phyloP scores from a whole-genome alignment of 2,888 invertebrate species.

The Phaedon cochleariae region DNA sequence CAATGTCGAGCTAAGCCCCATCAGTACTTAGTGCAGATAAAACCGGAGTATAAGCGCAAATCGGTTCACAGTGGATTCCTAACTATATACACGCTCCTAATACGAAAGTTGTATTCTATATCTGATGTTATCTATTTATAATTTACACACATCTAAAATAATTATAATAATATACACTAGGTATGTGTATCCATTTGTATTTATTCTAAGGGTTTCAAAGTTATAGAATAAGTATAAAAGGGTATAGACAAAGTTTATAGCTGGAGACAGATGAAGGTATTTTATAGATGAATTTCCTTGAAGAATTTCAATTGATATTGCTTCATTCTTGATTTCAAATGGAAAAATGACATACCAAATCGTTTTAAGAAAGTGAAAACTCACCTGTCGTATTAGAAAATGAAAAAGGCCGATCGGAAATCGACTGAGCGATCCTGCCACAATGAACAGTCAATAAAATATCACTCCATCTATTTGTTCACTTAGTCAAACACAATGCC shows the following conservation, averaged over 20 bases:
- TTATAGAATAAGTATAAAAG: too few species aligned
- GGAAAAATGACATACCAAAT: too few species aligned
- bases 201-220: too few species aligned
- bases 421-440: constrained; percentile 46
- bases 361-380: constrained; percentile 40
- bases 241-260: too few species aligned
- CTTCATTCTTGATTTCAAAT: too few species aligned
- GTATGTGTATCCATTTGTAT: too few species aligned
- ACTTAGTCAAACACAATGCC: constrained; percentile 64
- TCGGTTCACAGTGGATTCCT: constrained; percentile 65
- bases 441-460: constrained; percentile 60
- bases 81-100: constrained; percentile 65
- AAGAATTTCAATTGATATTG: too few species aligned
- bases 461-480: constrained; percentile 65
- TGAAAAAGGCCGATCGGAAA: constrained; percentile 43
- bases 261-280: too few species aligned
- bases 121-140: too few species aligned
- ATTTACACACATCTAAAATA: too few species aligned
- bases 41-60: constrained; percentile 64
- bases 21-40: constrained; percentile 64
- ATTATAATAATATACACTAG: too few species aligned
- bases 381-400: constrained; percentile 41
- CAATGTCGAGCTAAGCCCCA: constrained; percentile 64
- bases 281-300: too few species aligned
- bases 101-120: constrained; percentile 65